Base-by-base conservation (phyloP, 2,888 invertebrate genomes). In the Drosophila cognata region DNA sequence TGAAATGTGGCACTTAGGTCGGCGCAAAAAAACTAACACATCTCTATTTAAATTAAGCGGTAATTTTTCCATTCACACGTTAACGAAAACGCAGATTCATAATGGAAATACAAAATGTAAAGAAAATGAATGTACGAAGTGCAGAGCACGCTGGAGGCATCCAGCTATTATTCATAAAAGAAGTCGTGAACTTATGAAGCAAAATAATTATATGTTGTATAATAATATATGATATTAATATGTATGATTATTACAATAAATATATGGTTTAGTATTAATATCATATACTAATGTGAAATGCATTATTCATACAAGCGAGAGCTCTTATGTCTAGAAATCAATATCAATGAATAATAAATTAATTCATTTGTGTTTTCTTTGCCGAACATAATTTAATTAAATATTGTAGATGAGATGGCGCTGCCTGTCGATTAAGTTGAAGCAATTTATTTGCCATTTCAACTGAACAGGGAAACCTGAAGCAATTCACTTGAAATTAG, bases 401-500 rank as follows among this genome's bases (percentile, higher is more conserved):
- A 8, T 16, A 25, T 46, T 25, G 16, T 16, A 16, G 13, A 29
- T 29, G 8, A 2, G 25, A 29, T 11, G 21, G 31, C 16, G 18
- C n/a, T n/a, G 25, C 10, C 31, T 46, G 35, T 28, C 31, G 38
- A 21, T n/a, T 56, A 41, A 65, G 55, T 61, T 53, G 3, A 33
- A 18, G 16, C 10, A 21, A 57, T 31, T 31, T 29, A 31, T 43
- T 43, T 43, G 21, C 48, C 18, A 50, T 18, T 36, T 6, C 10
- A 28, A 21, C 5, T 2, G 4, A n/a, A 3, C 7, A 43, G 11
- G 21, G 18, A 4, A 57, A 77, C 31, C 57, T 69, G 51, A 18
- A 36, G 46, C 53, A 55, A 74, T 62, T 33, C 64, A 64, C 51
- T 59, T 21, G 46, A 79, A 74, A 74, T 66, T 70, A 79, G 61